Evolutionary conservation across 1,140 invertebrate genomes (phyloP), one percentile per base, ranked within the genome.

Genomic region (Calephelis nemesis): DNA sequence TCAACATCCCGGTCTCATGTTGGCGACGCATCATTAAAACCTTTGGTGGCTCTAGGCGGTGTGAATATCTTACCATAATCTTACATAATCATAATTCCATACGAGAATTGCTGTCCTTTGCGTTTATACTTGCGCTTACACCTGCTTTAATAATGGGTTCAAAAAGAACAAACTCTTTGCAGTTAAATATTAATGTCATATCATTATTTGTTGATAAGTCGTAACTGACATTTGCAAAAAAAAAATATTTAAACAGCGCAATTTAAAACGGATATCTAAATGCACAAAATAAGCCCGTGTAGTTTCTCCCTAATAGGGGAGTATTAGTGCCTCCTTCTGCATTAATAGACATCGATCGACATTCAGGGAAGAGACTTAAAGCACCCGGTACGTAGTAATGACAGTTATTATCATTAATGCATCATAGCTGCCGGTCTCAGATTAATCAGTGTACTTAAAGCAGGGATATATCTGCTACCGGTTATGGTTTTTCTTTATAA

Each of bases 291-390:
- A 6, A 15, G 19, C 52, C 19, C 52, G 52, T 58, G 52, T 58
- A 9, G 19, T 58, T 58, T 39, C 52, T 11, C 19, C 9, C 10
- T 58, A 58, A 58, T 58, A 58, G 13, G 19, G 30, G 54, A 10
- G 11, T 60, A 60, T 60, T 60, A 60, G 54, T 30, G 30, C 30
- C 5, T 30, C 30, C 2, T 54, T 11, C 54, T 60, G 54, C 30
- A 60, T 60, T 60, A 60, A 60, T 40, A 60, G 54, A 30, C 42
- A 42, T 42, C 54, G 54, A 60, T 60, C 54, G 30, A 60, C 54
- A 39, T 60, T 19, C 54, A 60, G 54, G 54, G 54, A 39, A 12
- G 54, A 60, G 54, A 19, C 11, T 40, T 60, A 60, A 60, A 12
- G 30, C 12, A 19, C 19, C 12, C 54, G 11, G 52, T 10, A 58